Percentiles rank a stretch among this genome's conserved stretches.
Evolutionary conservation across 2,797 vertebrate species (phyloP).

Genomic region (Coluber constrictor): DNA sequence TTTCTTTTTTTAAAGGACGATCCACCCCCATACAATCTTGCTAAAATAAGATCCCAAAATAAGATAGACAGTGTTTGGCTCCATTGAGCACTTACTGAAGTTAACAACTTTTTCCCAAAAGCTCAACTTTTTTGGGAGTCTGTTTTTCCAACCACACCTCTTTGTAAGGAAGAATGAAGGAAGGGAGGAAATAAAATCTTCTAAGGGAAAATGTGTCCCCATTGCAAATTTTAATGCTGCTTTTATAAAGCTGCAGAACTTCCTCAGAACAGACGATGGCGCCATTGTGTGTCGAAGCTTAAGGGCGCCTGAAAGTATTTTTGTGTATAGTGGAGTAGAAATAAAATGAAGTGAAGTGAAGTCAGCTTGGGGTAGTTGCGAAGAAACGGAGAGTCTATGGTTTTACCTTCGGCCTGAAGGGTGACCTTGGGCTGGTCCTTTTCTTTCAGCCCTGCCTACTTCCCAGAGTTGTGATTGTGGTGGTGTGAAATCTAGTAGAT

Average conservation of each 20-base stretch:
- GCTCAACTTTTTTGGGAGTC: background rate
- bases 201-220: background rate
- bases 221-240: background rate
- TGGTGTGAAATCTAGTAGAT: background rate
- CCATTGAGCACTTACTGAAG: slow-evolving; percentile 31
- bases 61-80: slow-evolving; percentile 39
- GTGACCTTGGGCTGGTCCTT: background rate
- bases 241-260: background rate
- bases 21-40: slow-evolving; percentile 48
- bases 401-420: background rate
- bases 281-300: background rate
- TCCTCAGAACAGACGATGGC: slow-evolving; percentile 44
- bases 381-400: background rate
- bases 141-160: background rate
- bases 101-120: slow-evolving; percentile 47
- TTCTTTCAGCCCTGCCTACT: background rate
- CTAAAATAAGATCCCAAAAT: slow-evolving; percentile 59
- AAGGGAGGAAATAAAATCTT: background rate
- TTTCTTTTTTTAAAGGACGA: slow-evolving; percentile 15
- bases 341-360: background rate
- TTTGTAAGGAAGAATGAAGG: background rate
- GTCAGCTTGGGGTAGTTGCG: background rate
- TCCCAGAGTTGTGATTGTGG: background rate
- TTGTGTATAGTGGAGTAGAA: background rate
- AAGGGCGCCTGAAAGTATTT: background rate